These are phyloP conservation scores for Neoscelio sp. DNA, from an alignment of 2,888 invertebrate species.

Conservation along the genomic window DNA sequence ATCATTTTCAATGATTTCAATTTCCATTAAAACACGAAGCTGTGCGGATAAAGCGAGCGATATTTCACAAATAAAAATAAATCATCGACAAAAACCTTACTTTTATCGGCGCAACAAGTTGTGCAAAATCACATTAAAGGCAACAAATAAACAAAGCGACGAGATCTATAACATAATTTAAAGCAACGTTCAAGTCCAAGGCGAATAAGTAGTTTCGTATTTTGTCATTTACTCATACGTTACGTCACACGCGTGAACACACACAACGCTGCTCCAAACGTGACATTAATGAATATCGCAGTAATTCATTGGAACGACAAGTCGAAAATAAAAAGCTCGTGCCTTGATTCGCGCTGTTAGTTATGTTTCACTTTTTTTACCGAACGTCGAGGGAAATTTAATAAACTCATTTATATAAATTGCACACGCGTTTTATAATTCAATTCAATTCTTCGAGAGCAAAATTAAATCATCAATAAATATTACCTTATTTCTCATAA, in stretches of 20 bases:
- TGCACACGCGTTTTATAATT: neutral
- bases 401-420: neutral
- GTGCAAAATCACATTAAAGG: neutral
- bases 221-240: neutral
- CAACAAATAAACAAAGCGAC: neutral
- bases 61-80: too few species aligned
- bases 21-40: too few species aligned
- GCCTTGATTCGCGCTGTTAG: neutral
- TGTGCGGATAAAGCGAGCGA: too few species aligned
- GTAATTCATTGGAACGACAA: slow-evolving; percentile 5
- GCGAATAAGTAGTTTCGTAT: neutral
- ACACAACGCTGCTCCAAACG: neutral
- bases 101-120: neutral
- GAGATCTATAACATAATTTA: neutral
- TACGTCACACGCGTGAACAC: neutral
- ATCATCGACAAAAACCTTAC: too few species aligned
- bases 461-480: too few species aligned
- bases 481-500: too few species aligned
- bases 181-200: slow-evolving; percentile 7
- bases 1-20: too few species aligned
- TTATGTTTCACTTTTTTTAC: neutral
- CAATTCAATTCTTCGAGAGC: too few species aligned
- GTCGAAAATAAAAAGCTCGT: neutral
- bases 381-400: neutral
- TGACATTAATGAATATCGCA: neutral